phyloP scores from a whole-genome alignment of 2,888 invertebrate species.

The Scaptomyza flava region DNA sequence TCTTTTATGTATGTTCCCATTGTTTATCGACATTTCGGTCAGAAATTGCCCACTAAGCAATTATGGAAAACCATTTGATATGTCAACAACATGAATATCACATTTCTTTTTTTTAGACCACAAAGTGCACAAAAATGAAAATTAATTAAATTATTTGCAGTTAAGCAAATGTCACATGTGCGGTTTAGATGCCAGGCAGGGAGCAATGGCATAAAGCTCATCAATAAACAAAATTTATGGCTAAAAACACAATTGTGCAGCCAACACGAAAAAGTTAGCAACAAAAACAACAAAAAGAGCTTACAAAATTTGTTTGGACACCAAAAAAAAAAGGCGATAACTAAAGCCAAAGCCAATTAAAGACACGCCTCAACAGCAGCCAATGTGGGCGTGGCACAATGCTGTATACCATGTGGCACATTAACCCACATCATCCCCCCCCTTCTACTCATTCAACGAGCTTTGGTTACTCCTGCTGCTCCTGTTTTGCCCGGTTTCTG shows the following conservation, averaged over 20 bases:
- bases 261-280: conserved; percentile 26
- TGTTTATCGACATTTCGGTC: conserved; percentile 1
- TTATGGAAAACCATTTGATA: conserved; percentile 57
- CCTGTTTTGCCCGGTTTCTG: conserved; percentile 5
- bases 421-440: background rate
- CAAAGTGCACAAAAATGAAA: conserved; percentile 45
- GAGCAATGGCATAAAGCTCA: conserved; percentile 46
- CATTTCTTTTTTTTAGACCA: conserved; percentile 20
- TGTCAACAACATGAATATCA: conserved; percentile 45
- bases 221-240: conserved; percentile 73
- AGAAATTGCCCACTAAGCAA: conserved; percentile 35
- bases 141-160: conserved; percentile 69
- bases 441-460: no score
- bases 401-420: conserved; percentile 43
- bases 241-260: conserved; percentile 54
- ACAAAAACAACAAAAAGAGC: conserved; percentile 6
- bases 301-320: conserved; percentile 13
- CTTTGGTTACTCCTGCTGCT: background rate
- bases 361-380: conserved; percentile 41
- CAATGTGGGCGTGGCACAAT: conserved; percentile 31
- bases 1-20: background rate
- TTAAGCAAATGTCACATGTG: conserved; percentile 56
- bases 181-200: conserved; percentile 9
- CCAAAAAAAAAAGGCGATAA: conserved; percentile 18
- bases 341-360: conserved; percentile 66